Conservation (phyloP, 2,797 vertebrate genomes). For the Onychomys torridus region DNA sequence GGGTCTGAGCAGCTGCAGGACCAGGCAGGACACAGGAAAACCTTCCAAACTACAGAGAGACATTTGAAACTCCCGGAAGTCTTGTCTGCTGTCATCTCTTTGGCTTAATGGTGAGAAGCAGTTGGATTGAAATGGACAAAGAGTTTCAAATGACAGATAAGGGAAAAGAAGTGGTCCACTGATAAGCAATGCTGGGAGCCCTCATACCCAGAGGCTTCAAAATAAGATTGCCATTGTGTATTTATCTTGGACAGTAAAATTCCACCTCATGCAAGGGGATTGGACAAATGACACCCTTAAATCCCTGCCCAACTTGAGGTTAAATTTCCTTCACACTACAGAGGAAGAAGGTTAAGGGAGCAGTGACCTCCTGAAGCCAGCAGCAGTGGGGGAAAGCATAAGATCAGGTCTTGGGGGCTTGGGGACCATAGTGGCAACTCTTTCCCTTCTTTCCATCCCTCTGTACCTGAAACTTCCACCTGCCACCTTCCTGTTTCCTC, state of each 20-base stretch:
- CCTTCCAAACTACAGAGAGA: background rate
- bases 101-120: background rate
- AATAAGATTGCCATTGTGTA: background rate
- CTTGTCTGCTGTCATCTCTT: background rate
- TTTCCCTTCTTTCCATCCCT: background rate
- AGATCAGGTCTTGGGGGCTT: background rate
- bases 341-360: background rate
- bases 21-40: no score
- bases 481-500: background rate
- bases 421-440: background rate
- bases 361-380: background rate
- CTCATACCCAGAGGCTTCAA: background rate
- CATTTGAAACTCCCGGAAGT: background rate
- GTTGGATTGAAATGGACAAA: background rate
- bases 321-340: background rate
- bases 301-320: background rate
- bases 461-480: background rate
- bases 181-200: background rate
- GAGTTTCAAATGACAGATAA: background rate
- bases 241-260: background rate
- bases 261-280: background rate
- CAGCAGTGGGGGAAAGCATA: rapidly evolving
- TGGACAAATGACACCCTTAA: background rate
- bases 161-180: background rate
- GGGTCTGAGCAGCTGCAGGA: no score